Evolutionary conservation across 2,797 vertebrate genomes (phyloP).

Genomic region (Lepilemur ruficaudatus): DNA sequence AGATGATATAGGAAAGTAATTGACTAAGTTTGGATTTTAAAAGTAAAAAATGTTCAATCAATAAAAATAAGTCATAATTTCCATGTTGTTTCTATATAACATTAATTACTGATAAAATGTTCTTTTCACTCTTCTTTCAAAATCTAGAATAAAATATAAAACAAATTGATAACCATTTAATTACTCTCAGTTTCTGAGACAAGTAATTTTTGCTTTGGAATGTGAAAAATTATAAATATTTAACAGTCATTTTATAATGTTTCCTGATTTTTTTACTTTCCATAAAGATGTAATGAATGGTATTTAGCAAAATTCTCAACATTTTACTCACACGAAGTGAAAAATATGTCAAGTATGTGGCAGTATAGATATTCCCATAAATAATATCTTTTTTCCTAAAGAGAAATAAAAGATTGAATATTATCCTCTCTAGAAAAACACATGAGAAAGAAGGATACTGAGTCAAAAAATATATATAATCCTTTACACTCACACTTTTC

Average conservation of each 20-base stretch:
- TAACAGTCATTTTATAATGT: neutral
- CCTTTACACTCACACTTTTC: neutral
- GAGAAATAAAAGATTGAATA: neutral
- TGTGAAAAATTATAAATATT: constrained; percentile 64
- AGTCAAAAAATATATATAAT: constrained; percentile 9
- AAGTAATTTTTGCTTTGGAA: constrained; percentile 58
- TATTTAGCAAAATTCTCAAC: neutral
- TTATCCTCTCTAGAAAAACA: neutral
- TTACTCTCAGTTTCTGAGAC: neutral
- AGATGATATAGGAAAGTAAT: neutral
- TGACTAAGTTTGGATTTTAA: neutral
- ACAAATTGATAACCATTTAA: constrained; percentile 2
- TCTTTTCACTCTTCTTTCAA: constrained; percentile 48
- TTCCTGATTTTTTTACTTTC: neutral
- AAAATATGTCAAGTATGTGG: neutral
- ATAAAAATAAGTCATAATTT: constrained; percentile 63
- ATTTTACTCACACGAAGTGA: constrained; percentile 46
- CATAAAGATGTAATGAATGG: constrained; percentile 54
- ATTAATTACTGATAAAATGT: constrained; percentile 61
- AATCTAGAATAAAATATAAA: constrained; percentile 62
- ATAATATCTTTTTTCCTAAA: neutral
- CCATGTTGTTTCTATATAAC: constrained; percentile 1
- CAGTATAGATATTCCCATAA: neutral
- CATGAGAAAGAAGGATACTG: neutral
- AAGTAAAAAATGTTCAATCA: neutral